Percentiles rank a stretch among this genome's conserved stretches.
These are phyloP conservation scores for Nesospiza acunhae DNA, from an alignment of 2,113 vertebrate genomes.

Conservation along the genomic window DNA sequence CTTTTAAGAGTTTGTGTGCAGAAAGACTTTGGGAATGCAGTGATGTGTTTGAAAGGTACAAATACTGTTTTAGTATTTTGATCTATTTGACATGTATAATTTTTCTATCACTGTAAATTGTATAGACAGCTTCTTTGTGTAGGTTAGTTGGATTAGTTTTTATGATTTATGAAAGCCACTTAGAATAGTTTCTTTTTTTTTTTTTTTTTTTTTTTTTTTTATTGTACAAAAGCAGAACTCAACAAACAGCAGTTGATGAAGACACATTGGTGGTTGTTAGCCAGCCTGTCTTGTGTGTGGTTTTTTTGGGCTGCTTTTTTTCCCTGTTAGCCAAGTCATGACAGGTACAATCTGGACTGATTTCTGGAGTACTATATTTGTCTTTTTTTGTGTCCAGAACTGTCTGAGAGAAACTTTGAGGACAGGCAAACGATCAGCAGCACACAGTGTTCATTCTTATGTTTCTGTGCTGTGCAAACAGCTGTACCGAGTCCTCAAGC, in stretches of 20 bases:
- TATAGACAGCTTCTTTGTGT: conserved; percentile 34
- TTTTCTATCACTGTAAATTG: conserved; percentile 47
- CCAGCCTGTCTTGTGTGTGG: conserved; percentile 35
- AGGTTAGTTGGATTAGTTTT: conserved; percentile 65
- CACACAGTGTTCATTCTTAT: background rate
- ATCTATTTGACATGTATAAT: conserved; percentile 38
- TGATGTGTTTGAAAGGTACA: conserved; percentile 59
- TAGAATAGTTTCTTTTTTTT: background rate
- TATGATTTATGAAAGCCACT: conserved; percentile 55
- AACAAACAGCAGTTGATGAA: background rate
- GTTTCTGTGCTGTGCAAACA: background rate
- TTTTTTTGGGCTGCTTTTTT: background rate
- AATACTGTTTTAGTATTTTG: conserved; percentile 53
- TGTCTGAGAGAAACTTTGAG: conserved; percentile 16
- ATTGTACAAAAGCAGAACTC: background rate
- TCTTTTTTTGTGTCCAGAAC: conserved; percentile 34
- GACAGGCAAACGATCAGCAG: background rate
- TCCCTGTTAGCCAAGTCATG: conserved; percentile 45
- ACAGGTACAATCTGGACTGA: conserved; percentile 59
- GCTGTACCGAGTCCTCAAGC: background rate
- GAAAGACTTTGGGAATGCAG: background rate
- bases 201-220: background rate
- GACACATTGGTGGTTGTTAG: conserved; percentile 41
- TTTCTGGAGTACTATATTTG: conserved; percentile 42
- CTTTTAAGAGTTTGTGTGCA: background rate